phyloP scores from a whole-genome alignment of 1,140 invertebrate genomes.

The Neotoxoptera formosana region DNA sequence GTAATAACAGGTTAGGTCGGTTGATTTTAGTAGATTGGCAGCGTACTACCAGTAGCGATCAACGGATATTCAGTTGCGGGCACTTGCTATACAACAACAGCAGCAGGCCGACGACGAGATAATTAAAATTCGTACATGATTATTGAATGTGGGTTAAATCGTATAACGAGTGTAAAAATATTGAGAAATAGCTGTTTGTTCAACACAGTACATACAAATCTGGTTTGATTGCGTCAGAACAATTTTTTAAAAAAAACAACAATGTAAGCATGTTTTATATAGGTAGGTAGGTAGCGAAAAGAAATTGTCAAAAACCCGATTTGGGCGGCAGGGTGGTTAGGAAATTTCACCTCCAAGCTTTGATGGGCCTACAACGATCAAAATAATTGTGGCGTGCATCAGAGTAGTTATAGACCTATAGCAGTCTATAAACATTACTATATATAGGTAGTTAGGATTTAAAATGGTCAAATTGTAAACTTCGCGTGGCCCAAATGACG shows the following conservation, averaged over 20 bases:
- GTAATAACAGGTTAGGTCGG: conserved; percentile 1
- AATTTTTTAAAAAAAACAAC: neutral
- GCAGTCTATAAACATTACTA: neutral
- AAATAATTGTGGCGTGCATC: no score
- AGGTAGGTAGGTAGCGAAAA: neutral
- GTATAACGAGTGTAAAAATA: neutral
- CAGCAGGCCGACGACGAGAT: neutral
- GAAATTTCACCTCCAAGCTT: neutral
- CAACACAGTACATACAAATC: neutral
- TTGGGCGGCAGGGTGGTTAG: neutral
- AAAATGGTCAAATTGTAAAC: neutral
- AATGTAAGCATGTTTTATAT: neutral
- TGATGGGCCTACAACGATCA: neutral
- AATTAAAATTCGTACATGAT: neutral
- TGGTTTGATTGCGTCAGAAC: neutral
- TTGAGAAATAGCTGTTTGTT: neutral
- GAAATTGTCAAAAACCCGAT: neutral
- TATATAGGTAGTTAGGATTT: neutral
- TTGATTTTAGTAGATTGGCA: neutral
- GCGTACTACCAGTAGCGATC: neutral
- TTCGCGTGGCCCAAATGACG: neutral
- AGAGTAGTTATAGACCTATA: neutral
- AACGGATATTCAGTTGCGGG: neutral
- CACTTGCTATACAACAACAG: neutral
- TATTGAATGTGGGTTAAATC: neutral